A percentile compares a stretch with the other conserved stretches of the same genome.
phyloP scores from a whole-genome alignment of 2,113 vertebrate genomes.

The Dryoscopus gambensis region DNA sequence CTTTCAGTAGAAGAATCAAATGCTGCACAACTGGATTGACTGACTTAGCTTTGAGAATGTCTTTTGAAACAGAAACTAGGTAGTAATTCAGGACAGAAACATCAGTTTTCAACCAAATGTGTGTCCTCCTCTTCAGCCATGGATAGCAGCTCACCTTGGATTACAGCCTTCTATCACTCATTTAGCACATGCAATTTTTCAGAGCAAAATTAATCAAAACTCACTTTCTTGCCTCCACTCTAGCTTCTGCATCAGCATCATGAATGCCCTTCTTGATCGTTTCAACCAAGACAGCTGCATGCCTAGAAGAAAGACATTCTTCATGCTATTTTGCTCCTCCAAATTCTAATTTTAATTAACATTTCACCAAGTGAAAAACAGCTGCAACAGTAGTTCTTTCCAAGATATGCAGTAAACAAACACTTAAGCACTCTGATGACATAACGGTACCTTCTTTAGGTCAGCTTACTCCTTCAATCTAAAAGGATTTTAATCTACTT shows the following conservation, averaged over 20 bases:
- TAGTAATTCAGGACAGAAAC: background rate
- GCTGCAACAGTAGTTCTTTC: background rate
- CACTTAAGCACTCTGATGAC: background rate
- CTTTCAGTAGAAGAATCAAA: background rate
- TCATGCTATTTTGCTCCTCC: background rate
- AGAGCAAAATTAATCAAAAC: slow-evolving; percentile 28
- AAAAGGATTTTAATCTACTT: background rate
- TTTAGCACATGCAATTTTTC: background rate
- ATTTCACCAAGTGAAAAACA: background rate
- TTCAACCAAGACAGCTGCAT: slow-evolving; percentile 90
- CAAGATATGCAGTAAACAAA: background rate
- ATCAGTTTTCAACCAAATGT: background rate
- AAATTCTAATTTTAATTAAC: background rate
- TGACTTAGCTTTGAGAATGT: background rate
- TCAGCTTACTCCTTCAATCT: background rate
- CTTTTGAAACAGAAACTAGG: background rate
- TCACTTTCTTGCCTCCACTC: slow-evolving; percentile 97
- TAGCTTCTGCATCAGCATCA: slow-evolving; percentile 94
- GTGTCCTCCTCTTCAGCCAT: background rate
- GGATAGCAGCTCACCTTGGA: accelerated
- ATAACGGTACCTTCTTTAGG: background rate
- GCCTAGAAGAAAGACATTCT: slow-evolving; percentile 72
- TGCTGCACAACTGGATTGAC: background rate
- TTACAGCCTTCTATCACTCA: background rate
- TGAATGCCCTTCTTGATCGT: slow-evolving; percentile 97